Percentiles rank a stretch among this genome's conserved stretches.
Evolutionary conservation across 2,797 vertebrate genomes (phyloP).

Genomic region (Ptychobarbus kaznakovi): DNA sequence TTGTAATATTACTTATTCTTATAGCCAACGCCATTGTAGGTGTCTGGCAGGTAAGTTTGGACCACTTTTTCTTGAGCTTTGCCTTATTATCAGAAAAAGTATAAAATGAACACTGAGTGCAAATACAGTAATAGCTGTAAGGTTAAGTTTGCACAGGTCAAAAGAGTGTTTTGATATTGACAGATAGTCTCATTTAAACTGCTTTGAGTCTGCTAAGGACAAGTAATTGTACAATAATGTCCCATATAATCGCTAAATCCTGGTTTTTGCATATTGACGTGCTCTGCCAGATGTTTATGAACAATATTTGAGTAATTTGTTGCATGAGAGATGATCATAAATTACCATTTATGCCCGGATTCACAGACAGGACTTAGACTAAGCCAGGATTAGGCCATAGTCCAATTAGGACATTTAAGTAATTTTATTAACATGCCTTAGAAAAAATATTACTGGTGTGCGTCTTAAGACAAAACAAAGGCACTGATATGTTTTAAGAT

Average conservation of each 20-base stretch:
- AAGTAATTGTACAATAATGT: not conserved
- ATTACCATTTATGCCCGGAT: not conserved
- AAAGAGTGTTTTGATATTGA: not conserved
- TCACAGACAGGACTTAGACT: too few relatives aligned
- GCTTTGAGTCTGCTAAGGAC: not conserved
- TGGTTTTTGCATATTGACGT: not conserved
- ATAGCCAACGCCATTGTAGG: slow-evolving; percentile 98
- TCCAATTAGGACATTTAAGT: too few relatives aligned
- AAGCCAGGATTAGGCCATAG: too few relatives aligned
- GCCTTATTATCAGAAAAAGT: not conserved
- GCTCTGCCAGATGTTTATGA: not conserved
- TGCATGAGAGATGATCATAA: not conserved
- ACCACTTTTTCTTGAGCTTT: not conserved
- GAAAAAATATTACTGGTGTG: too few relatives aligned
- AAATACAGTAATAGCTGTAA: not conserved
- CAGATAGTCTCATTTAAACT: not conserved
- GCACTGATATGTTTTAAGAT: too few relatives aligned
- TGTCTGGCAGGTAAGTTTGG: slow-evolving; percentile 93
- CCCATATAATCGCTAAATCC: not conserved
- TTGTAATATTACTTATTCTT: slow-evolving; percentile 98
- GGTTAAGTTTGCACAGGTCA: not conserved
- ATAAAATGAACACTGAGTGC: not conserved
- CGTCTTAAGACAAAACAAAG: too few relatives aligned
- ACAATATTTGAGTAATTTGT: not conserved
- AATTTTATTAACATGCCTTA: too few relatives aligned